Base-by-base conservation (phyloP, 2,797 vertebrate genomes). In the Pseudochaenichthys georgianus region DNA sequence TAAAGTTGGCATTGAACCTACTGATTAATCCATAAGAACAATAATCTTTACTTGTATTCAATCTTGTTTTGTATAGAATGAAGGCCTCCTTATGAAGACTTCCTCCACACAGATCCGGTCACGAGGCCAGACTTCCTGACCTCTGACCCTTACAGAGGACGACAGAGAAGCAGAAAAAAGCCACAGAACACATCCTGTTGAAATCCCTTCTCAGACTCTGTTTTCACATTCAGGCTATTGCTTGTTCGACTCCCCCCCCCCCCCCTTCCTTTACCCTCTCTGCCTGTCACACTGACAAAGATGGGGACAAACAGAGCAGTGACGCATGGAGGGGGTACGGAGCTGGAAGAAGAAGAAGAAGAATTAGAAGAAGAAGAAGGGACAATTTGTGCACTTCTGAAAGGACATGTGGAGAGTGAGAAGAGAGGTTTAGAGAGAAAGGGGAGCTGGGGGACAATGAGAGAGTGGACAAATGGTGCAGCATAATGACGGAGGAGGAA, bases 121-220 rank as follows among this genome's bases (percentile, higher is more conserved):
- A 62, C 17, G 50, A 60, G 72, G 63, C 57, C 47, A 28, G 52
- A 28, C 84, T 63, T 69, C 64, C 70, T 86, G 83, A 88, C 83
- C 84, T 80, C 50, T 80, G 81, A 87, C 85, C 84, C 59, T 52
- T 8, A 5, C 0, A 0, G 19, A 60, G 23, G 45, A 31, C 10
- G 68, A 82, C 74, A 81, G 76, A 64, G 73, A 89, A 70, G 64
- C 65, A 64, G 74, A 31, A 57, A 48, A 65, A 64, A 55, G 51
- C 17, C 42, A 48, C 68, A 60, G 64, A 77, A 38, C 64, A 82
- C 84, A 77, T 88, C 85, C 90, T 85, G 88, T 83, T 81, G 73
- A 15, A 75, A 73, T 80, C 68, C 75, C 48, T 17, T 54, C 41
- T 3, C 42, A 12, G 15, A 73, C 65, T 74, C 67, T 83, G 81